Conservation (phyloP, 2,888 invertebrate species). For the Octonoba sinensis region DNA sequence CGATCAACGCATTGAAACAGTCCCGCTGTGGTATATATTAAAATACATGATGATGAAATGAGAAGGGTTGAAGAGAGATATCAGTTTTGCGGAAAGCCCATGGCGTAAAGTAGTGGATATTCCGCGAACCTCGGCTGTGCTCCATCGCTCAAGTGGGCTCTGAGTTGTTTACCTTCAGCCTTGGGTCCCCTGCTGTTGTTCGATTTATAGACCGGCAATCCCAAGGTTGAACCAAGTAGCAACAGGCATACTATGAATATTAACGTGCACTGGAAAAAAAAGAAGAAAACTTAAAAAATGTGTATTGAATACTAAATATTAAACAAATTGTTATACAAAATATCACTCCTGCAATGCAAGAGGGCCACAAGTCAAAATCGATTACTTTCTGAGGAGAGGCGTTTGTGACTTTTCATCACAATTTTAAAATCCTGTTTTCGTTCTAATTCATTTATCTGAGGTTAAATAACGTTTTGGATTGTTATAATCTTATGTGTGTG, state of each 20-base stretch:
- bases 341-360: no score
- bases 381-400: no score
- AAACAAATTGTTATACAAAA: no score
- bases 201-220: background rate
- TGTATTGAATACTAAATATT: no score
- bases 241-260: conserved; percentile 10
- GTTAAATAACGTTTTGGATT: no score
- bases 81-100: conserved; percentile 4
- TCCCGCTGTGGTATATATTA: conserved; percentile 9
- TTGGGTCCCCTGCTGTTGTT: conserved; percentile 4
- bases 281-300: no score
- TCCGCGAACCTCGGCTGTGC: conserved; percentile 32
- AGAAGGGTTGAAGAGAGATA: background rate
- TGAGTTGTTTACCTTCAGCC: conserved; percentile 6
- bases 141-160: conserved; percentile 25
- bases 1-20: conserved; percentile 20
- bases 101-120: conserved; percentile 28
- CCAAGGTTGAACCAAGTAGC: background rate
- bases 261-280: background rate
- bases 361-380: no score
- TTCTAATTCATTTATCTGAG: no score
- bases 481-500: no score
- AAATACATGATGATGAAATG: background rate
- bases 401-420: no score
- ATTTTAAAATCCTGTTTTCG: no score